These are phyloP conservation scores for Hecatera dysodea DNA, from an alignment of 2,888 invertebrate genomes.

Conservation along the genomic window DNA sequence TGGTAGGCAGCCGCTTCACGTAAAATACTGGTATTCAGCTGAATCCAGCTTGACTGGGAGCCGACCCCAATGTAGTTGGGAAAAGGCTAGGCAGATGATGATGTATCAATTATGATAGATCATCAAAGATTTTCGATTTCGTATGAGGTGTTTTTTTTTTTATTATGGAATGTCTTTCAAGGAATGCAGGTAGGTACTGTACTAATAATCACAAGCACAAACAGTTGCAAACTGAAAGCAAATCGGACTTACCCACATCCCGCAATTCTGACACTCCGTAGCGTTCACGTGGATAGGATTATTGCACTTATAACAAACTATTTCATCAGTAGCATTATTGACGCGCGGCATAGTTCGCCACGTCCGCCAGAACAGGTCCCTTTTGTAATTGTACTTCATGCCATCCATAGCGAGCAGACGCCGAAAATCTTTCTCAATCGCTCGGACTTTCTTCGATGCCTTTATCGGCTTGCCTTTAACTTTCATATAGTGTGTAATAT, in stretches of 20 bases:
- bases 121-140: too few species aligned
- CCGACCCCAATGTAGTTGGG: too few species aligned
- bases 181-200: too few species aligned
- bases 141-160: too few species aligned
- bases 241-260: conserved; percentile 77
- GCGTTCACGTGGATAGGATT: conserved; percentile 64
- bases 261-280: conserved; percentile 68
- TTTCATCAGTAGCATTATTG: conserved; percentile 55
- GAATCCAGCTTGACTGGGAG: too few species aligned
- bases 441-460: conserved; percentile 51
- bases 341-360: conserved; percentile 74
- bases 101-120: too few species aligned
- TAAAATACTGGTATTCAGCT: too few species aligned
- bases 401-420: conserved; percentile 75
- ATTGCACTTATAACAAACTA: conserved; percentile 76
- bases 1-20: too few species aligned
- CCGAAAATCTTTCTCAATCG: conserved; percentile 74
- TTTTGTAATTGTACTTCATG: conserved; percentile 76
- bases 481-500: conserved; percentile 70
- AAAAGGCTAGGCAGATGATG: too few species aligned
- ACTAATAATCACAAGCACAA: neutral
- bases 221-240: neutral
- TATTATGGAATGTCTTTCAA: too few species aligned
- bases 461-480: conserved; percentile 17
- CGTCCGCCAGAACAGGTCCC: conserved; percentile 80